Base-by-base conservation (phyloP, 2,888 invertebrate genomes). In the Ochropleura leucogaster region DNA sequence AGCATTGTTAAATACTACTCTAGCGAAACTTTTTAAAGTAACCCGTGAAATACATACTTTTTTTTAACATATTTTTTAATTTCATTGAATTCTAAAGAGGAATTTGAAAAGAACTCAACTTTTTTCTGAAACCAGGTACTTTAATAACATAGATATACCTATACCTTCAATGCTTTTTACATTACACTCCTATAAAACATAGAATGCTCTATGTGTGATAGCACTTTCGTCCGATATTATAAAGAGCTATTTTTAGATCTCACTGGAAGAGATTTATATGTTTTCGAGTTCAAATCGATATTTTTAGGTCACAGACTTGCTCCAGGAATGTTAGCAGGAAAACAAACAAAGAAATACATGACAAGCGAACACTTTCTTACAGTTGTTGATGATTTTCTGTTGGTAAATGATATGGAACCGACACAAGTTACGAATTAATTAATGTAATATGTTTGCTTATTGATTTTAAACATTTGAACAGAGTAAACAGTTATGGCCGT, bases 291-390 rank as follows among this genome's bases (percentile, higher is more conserved):
- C 62, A 68, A 77, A 82, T 82, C 69, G 67, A 80, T 79, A 84
- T 82, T 82, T 84, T 42, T 79, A 85, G 86, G 80, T 78, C 84
- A 77, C 74, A 74, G 78, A 80, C 55, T 77, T 74, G 66, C 60
- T 65, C 49, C 53, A 64, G 51, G 57, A 69, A 84, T 74, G 80
- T 69, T 72, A 57, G n/a, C 49, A 82, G 83, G 83, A 83, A 83
- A 83, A 84, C 70, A 67, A 81, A 83, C 64, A 72, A 51, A 66
- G 63, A 72, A 74, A 74, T 59, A 55, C 42, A 51, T 57, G 40
- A 70, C 51, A 18, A 12, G 49, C 20, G n/a, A 49, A 20, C 8
- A 62, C 9, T 44, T 40, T 53, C 65, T 66, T 16, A 42, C 46
- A 49, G 12, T 16, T 55, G 18, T 40, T 65, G 16, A 57, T 12